Evolutionary conservation across 1,140 invertebrate species (phyloP).

Genomic region (Brachystomella parvula): DNA sequence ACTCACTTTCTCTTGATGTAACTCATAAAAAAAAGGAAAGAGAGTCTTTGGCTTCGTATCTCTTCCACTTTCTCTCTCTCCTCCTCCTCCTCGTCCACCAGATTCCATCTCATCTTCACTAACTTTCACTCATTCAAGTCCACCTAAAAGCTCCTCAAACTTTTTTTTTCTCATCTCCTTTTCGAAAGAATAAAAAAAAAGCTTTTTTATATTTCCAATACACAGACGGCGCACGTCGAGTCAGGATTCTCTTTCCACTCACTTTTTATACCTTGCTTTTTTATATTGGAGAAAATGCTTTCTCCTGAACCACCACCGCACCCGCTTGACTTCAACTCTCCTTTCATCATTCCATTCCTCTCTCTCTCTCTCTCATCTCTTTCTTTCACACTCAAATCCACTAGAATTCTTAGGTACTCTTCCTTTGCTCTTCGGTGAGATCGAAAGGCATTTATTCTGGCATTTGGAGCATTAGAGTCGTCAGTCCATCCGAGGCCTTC

Average conservation of each 20-base stretch:
- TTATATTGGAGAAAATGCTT: neutral
- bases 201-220: slow-evolving; percentile 18
- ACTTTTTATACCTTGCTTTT: neutral
- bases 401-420: neutral
- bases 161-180: neutral
- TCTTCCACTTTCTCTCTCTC: neutral
- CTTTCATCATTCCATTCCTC: neutral
- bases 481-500: neutral
- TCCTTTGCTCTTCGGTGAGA: neutral
- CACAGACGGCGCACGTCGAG: slow-evolving; percentile 19
- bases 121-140: neutral
- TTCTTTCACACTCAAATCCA: neutral
- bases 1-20: neutral
- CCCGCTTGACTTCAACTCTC: slow-evolving; percentile 6
- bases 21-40: no score
- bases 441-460: neutral
- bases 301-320: neutral
- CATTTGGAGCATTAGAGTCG: neutral
- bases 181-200: neutral
- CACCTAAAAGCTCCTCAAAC: neutral
- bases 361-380: neutral
- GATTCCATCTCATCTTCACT: neutral
- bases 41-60: neutral
- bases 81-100: neutral
- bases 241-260: no score